Percentiles rank a stretch among this genome's conserved stretches.
These are phyloP conservation scores for Teinopalpus imperialis DNA, from an alignment of 2,888 invertebrate genomes.

Conservation along the genomic window DNA sequence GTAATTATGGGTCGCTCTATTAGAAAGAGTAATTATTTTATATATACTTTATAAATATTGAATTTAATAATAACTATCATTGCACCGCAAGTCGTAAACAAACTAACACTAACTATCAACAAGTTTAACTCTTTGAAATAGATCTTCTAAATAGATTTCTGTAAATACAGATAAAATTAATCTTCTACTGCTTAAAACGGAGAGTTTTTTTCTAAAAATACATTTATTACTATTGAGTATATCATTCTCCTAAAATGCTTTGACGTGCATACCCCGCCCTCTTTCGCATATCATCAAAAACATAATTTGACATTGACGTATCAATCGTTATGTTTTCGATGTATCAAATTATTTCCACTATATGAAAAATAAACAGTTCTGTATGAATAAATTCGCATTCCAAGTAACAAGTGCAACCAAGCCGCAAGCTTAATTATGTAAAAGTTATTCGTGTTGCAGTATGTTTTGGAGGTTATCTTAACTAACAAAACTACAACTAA, in stretches of 20 bases:
- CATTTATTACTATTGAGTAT: not conserved
- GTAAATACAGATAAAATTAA: too few species aligned
- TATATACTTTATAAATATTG: too few species aligned
- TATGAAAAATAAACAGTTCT: conserved; percentile 1
- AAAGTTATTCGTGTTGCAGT: not conserved
- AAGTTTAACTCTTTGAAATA: too few species aligned
- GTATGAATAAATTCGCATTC: not conserved
- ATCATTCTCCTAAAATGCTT: conserved; percentile 4
- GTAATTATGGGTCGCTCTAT: too few species aligned
- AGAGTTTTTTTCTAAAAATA: too few species aligned
- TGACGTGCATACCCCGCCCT: conserved; percentile 17
- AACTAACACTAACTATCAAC: too few species aligned
- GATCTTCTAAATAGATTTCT: too few species aligned
- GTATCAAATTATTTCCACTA: not conserved
- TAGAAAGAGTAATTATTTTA: too few species aligned
- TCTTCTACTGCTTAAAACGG: too few species aligned
- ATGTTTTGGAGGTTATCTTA: conserved; percentile 20
- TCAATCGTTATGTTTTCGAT: conserved; percentile 12
- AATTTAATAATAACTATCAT: too few species aligned
- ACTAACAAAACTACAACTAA: conserved; percentile 1
- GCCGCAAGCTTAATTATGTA: too few species aligned
- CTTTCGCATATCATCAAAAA: conserved; percentile 15
- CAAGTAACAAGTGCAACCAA: not conserved
- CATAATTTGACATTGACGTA: conserved; percentile 27
- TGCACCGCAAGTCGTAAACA: too few species aligned